A percentile compares a stretch with the other conserved stretches of the same genome.
Evolutionary conservation across 2,113 vertebrate species (phyloP).

Genomic region (Toxostoma redivivum): DNA sequence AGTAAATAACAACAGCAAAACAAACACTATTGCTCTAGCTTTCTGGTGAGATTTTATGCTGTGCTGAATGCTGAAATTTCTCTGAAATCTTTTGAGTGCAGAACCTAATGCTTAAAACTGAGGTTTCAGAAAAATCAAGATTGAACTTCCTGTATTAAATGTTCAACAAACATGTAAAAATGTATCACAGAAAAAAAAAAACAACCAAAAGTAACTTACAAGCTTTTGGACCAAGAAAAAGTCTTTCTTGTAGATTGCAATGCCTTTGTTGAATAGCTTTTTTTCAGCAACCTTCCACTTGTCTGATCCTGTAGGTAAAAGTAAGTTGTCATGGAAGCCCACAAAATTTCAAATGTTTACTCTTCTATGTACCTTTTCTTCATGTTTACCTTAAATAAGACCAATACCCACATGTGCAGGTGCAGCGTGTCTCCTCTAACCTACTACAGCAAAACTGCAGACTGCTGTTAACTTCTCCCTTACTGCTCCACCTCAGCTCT

Average conservation of each 20-base stretch:
- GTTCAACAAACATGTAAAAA: neutral
- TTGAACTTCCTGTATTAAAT: neutral
- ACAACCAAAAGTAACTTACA: constrained; percentile 71
- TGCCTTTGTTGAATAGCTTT: constrained; percentile 94
- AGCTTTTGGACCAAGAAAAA: constrained; percentile 98
- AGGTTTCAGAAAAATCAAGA: neutral
- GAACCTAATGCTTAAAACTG: neutral
- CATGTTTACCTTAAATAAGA: neutral
- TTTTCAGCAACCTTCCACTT: constrained; percentile 89
- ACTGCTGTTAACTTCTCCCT: neutral
- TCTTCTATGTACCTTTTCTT: neutral
- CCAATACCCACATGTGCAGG: neutral
- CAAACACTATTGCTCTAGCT: neutral
- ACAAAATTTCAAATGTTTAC: neutral
- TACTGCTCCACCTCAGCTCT: neutral
- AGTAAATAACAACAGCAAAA: neutral
- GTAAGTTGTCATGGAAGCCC: neutral
- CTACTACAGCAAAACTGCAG: neutral
- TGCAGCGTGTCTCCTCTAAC: neutral
- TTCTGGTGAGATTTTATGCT: neutral
- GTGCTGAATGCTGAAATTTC: neutral
- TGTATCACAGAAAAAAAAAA: neutral
- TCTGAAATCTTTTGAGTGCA: neutral
- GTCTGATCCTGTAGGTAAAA: constrained; percentile 83
- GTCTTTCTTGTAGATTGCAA: constrained; percentile 92